phyloP scores from a whole-genome alignment of 2,113 vertebrate species.

The Corydoras maculifer region DNA sequence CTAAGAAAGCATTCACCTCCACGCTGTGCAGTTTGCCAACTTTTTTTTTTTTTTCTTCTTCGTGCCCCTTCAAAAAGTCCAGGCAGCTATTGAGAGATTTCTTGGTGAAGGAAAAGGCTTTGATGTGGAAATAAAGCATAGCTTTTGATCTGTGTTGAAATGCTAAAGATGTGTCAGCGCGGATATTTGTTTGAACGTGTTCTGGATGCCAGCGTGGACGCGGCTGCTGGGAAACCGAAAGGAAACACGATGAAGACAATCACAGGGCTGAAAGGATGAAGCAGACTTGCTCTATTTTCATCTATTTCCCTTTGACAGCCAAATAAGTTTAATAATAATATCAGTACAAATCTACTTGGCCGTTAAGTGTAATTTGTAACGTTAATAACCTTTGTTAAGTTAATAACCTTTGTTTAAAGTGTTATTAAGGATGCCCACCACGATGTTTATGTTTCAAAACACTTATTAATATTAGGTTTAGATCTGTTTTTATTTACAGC shows the following conservation, averaged over 20 bases:
- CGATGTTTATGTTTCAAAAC: no score
- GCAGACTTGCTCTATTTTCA: no score
- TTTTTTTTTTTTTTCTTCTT: constrained; percentile 18
- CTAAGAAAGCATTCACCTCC: constrained; percentile 13
- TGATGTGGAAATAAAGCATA: constrained; percentile 45
- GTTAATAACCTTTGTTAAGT: no score
- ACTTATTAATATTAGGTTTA: no score
- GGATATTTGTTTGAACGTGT: constrained; percentile 43
- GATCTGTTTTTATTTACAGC: no score
- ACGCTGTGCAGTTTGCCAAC: constrained; percentile 33
- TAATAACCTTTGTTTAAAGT: no score
- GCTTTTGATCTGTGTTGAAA: constrained; percentile 45
- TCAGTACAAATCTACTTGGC: no score
- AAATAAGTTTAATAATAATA: no score
- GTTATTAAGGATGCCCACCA: no score
- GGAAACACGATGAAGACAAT: constrained; percentile 4
- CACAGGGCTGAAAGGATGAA: neutral
- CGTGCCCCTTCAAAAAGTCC: constrained; percentile 29
- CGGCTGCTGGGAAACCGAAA: constrained; percentile 4
- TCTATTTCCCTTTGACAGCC: no score
- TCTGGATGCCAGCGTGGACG: constrained; percentile 30
- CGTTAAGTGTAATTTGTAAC: no score
- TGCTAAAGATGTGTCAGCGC: constrained; percentile 36
- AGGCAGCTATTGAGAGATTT: constrained; percentile 42
- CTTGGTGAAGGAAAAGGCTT: constrained; percentile 30